Conservation (phyloP, 2,888 invertebrate species). For the Tribolium freemani region DNA sequence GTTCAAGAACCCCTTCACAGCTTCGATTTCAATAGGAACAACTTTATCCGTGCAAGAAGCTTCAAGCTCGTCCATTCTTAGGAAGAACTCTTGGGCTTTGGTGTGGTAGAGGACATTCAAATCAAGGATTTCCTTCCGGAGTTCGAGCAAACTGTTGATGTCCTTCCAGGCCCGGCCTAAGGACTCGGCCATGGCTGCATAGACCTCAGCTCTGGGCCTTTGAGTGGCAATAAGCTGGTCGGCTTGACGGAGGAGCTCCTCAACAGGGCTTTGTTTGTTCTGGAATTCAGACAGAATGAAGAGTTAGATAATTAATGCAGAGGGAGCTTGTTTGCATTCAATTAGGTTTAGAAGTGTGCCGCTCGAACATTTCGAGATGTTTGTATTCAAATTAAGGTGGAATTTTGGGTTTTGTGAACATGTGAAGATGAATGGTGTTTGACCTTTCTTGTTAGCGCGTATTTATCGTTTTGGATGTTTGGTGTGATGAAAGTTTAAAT, state of each 20-base stretch:
- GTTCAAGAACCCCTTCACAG: constrained; percentile 78
- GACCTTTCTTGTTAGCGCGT: not conserved
- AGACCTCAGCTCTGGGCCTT: constrained; percentile 82
- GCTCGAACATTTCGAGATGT: not conserved
- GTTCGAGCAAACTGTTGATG: constrained; percentile 83
- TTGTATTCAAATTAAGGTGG: constrained; percentile 7
- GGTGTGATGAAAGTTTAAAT: no score
- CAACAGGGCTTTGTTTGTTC: constrained; percentile 91
- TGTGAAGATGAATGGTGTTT: not conserved
- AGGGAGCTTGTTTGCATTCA: constrained; percentile 18
- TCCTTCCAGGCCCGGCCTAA: constrained; percentile 85
- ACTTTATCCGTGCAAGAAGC: constrained; percentile 77
- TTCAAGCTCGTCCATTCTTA: constrained; percentile 78
- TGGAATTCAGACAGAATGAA: constrained; percentile 59
- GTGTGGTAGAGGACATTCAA: constrained; percentile 85
- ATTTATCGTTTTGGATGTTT: not conserved
- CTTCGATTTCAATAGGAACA: constrained; percentile 80
- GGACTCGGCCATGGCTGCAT: constrained; percentile 90
- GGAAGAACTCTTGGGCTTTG: constrained; percentile 78
- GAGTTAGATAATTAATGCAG: constrained; percentile 5
- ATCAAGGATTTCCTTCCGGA: constrained; percentile 82
- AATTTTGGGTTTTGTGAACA: not conserved
- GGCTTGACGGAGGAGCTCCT: constrained; percentile 88
- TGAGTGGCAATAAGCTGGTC: constrained; percentile 86
- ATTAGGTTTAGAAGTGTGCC: constrained; percentile 26